A percentile compares a stretch with the other conserved stretches of the same genome.
These are phyloP conservation scores for Galerucella calmariensis DNA, from an alignment of 2,888 invertebrate genomes.

Conservation along the genomic window DNA sequence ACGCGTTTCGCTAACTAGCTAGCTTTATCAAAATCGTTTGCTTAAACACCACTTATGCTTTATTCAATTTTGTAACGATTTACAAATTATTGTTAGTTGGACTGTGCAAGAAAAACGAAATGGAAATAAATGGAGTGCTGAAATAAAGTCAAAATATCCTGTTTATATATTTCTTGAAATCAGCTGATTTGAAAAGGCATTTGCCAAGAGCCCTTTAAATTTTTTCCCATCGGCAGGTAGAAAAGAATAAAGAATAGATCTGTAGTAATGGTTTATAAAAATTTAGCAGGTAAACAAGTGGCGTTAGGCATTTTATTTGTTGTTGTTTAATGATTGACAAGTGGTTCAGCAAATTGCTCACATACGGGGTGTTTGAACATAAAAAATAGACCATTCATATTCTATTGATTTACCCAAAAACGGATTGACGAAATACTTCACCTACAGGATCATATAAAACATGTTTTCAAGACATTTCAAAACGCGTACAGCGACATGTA, in stretches of 20 bases:
- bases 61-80: background rate
- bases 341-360: background rate
- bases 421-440: too few species aligned
- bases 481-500: too few species aligned
- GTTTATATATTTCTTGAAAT: conserved; percentile 35
- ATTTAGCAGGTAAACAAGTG: conserved; percentile 13
- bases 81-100: background rate
- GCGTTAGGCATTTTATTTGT: conserved; percentile 14
- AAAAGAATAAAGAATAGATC: background rate
- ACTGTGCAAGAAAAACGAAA: too few species aligned
- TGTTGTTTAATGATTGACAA: conserved; percentile 5
- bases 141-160: too few species aligned
- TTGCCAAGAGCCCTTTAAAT: conserved; percentile 38
- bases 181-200: conserved; percentile 40
- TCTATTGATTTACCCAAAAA: background rate
- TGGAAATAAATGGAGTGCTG: too few species aligned
- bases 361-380: background rate
- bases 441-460: too few species aligned
- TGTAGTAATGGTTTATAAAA: conserved; percentile 1
- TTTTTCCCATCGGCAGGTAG: conserved; percentile 42
- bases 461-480: too few species aligned
- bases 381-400: background rate
- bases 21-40: too few species aligned
- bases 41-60: too few species aligned
- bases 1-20: too few species aligned